Evolutionary conservation across 2,888 invertebrate species (phyloP).

Genomic region (Chloroclysta siterata): DNA sequence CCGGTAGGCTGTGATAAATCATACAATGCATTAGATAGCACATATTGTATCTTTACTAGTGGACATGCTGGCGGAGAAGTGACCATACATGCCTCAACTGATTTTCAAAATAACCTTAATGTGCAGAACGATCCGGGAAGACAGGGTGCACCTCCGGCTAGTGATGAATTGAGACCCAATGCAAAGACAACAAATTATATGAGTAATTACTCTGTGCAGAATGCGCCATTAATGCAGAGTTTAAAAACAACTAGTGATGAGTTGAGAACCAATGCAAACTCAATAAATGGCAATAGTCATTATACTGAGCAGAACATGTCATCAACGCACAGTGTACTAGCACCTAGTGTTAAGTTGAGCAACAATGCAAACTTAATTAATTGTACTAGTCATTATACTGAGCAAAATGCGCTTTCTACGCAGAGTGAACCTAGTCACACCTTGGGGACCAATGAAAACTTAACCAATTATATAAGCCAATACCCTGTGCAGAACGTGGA

Average conservation of each 20-base stretch:
- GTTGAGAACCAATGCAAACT: background rate
- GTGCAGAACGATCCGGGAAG: background rate
- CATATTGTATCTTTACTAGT: slow-evolving; percentile 7
- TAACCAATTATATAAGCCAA: background rate
- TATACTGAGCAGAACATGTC: background rate
- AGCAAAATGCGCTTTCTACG: too few species aligned
- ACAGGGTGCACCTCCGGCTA: background rate
- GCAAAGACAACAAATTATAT: background rate
- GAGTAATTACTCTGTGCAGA: background rate
- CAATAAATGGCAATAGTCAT: background rate
- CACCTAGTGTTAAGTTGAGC: background rate
- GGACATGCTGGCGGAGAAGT: slow-evolving; percentile 8
- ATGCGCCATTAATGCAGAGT: background rate
- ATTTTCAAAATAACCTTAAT: slow-evolving; percentile 2
- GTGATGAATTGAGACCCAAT: background rate
- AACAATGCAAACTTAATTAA: background rate
- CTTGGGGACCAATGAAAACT: background rate
- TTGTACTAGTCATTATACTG: background rate
- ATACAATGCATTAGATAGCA: slow-evolving; percentile 3
- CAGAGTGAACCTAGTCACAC: too few species aligned
- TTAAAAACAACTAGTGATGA: background rate
- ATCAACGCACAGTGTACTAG: background rate
- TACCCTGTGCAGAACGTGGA: background rate
- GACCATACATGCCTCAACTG: slow-evolving; percentile 6
- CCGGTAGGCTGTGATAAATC: slow-evolving; percentile 1